phyloP scores from a whole-genome alignment of 2,797 vertebrate species.

The Halcyon smyrnensis region DNA sequence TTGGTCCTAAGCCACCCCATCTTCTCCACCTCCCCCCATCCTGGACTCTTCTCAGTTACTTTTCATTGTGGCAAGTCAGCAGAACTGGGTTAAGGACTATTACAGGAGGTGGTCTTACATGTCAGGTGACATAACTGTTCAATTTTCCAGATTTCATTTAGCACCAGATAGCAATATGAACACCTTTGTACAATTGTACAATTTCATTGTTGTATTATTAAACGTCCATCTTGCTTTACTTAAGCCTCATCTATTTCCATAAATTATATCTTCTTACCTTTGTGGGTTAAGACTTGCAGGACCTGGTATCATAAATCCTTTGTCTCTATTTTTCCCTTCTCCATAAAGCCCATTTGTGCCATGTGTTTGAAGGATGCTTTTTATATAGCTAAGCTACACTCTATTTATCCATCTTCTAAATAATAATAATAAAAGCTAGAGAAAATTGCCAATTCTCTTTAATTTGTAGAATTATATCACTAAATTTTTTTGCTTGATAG shows the following conservation, averaged over 20 bases:
- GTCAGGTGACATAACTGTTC: neutral
- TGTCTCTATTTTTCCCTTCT: neutral
- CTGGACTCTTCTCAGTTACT: neutral
- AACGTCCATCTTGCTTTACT: neutral
- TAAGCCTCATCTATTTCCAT: neutral
- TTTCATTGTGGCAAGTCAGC: neutral
- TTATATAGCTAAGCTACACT: neutral
- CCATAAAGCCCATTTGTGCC: neutral
- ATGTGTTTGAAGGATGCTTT: neutral
- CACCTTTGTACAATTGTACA: neutral
- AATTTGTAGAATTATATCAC: neutral
- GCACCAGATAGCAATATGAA: neutral
- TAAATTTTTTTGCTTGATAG: neutral
- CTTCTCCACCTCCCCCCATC: neutral
- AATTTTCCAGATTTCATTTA: neutral
- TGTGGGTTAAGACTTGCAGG: neutral
- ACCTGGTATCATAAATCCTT: neutral
- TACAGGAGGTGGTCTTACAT: neutral
- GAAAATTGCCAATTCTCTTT: neutral
- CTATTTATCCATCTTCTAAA: neutral
- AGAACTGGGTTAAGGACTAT: neutral
- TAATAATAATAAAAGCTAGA: neutral
- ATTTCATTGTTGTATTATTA: neutral
- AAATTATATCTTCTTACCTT: neutral
- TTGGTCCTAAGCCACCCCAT: accelerated